phyloP scores from a whole-genome alignment of 2,888 invertebrate genomes.

The Aphodius granarius region DNA sequence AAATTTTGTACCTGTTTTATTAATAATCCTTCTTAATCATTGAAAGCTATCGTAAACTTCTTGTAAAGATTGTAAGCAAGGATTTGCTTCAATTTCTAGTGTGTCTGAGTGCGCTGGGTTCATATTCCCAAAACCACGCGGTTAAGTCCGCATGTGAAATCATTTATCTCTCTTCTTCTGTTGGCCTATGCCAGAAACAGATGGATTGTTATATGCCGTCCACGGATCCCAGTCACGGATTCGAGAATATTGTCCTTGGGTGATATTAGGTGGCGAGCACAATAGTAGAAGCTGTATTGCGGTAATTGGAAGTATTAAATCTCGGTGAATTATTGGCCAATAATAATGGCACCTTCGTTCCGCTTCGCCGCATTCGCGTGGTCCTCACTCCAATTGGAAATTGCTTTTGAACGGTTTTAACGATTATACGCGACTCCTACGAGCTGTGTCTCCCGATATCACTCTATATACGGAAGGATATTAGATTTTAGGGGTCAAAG shows the following conservation, averaged over 20 bases:
- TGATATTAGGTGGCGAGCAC: not conserved
- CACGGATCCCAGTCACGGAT: too few species aligned
- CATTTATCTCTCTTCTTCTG: too few species aligned
- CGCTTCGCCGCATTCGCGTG: not conserved
- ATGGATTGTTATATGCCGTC: too few species aligned
- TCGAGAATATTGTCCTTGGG: not conserved
- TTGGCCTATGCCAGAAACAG: too few species aligned
- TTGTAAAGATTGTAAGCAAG: too few species aligned
- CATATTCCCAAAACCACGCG: too few species aligned
- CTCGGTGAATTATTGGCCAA: not conserved
- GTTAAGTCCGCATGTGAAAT: too few species aligned
- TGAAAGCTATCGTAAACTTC: too few species aligned
- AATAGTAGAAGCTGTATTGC: not conserved
- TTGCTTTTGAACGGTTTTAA: not conserved
- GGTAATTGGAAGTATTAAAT: not conserved
- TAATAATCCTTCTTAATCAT: too few species aligned
- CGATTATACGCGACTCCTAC: not conserved
- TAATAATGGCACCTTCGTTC: not conserved
- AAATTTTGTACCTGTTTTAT: too few species aligned
- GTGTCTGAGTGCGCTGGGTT: too few species aligned
- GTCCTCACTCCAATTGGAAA: not conserved
- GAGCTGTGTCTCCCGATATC: not conserved
- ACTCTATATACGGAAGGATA: not conserved
- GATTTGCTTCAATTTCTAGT: too few species aligned
- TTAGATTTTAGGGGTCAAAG: not conserved